phyloP scores from a whole-genome alignment of 2,797 vertebrate genomes.

The Mormyrops boulengeri region DNA sequence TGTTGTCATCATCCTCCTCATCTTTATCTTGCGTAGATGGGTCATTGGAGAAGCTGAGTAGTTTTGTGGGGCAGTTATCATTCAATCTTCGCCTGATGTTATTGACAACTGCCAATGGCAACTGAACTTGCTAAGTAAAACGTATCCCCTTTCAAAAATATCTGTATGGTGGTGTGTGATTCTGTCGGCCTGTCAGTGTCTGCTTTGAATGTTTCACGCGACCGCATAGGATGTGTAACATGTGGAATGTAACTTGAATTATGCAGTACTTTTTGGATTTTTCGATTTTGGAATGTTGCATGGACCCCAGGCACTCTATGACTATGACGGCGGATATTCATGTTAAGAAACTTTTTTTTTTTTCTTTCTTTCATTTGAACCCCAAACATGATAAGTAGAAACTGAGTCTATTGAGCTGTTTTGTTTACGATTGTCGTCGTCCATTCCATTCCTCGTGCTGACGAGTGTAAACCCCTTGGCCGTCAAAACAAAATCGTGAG shows the following conservation, averaged over 20 bases:
- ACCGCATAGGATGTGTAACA: neutral
- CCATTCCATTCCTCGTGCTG: neutral
- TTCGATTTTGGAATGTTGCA: neutral
- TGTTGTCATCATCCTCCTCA: neutral
- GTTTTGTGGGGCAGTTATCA: neutral
- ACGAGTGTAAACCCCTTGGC: neutral
- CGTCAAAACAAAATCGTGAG: neutral
- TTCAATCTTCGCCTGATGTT: too few species aligned
- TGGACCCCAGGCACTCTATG: neutral
- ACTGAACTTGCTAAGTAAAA: neutral
- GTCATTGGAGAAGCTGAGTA: neutral
- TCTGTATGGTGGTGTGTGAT: neutral
- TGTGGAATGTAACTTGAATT: neutral
- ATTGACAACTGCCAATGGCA: neutral
- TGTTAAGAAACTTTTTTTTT: neutral
- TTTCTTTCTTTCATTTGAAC: neutral
- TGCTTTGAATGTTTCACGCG: neutral
- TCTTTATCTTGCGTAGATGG: neutral
- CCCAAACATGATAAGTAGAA: neutral
- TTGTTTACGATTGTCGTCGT: neutral
- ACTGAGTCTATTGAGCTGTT: neutral
- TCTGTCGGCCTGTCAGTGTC: neutral
- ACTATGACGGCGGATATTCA: neutral
- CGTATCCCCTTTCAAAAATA: neutral
- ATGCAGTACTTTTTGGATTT: neutral